Conservation (phyloP, 2,797 vertebrate genomes). For the Melopsittacus undulatus region DNA sequence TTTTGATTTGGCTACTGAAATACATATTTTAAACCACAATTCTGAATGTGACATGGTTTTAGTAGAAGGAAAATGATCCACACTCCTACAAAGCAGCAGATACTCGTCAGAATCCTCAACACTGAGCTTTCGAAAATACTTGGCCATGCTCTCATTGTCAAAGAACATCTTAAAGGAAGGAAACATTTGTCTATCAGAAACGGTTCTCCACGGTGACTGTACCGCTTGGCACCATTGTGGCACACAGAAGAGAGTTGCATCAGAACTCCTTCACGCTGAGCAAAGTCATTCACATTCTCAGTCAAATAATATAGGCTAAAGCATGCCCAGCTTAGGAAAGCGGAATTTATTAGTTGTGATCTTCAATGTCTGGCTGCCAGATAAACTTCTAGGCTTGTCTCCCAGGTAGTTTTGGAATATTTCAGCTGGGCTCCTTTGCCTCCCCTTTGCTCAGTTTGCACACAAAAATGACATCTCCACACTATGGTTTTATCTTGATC, state of each 20-base stretch:
- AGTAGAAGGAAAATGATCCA: background rate
- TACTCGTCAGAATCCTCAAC: background rate
- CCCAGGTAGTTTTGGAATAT: background rate
- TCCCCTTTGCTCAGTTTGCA: background rate
- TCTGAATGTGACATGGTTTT: background rate
- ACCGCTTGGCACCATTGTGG: background rate
- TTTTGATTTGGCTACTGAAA: conserved; percentile 45
- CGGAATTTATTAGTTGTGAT: conserved; percentile 58
- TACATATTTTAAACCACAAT: background rate
- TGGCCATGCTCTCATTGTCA: background rate
- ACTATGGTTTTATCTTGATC: conserved; percentile 18
- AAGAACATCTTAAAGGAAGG: background rate
- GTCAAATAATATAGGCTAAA: background rate
- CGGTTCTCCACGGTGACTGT: background rate
- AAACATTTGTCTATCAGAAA: background rate
- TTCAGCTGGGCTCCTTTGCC: background rate
- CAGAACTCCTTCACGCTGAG: background rate
- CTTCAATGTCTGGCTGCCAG: conserved; percentile 6
- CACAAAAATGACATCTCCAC: background rate
- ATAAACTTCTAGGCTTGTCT: conserved; percentile 22
- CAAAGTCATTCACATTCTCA: background rate
- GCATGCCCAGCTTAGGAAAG: background rate
- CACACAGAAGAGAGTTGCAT: background rate
- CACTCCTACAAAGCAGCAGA: background rate
- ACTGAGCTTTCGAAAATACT: background rate